These are phyloP conservation scores for Hirudinaria manillensis DNA, from an alignment of 2,888 invertebrate genomes.

Conservation along the genomic window DNA sequence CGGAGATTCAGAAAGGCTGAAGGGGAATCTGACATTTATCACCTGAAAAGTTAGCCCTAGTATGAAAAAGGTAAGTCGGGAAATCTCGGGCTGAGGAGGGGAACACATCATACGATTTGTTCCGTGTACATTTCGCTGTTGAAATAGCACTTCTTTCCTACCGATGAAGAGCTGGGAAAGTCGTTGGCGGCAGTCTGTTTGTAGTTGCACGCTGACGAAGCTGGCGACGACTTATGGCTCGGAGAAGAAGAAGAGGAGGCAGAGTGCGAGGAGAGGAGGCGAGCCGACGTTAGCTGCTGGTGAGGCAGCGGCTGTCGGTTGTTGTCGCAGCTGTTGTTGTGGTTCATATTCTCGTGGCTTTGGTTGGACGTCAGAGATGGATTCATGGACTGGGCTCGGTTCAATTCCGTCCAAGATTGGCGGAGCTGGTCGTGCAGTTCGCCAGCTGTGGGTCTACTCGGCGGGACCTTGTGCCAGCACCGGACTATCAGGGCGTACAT, in stretches of 20 bases:
- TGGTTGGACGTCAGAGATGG: slow-evolving; percentile 12
- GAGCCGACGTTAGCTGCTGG: background rate
- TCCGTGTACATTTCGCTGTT: slow-evolving; percentile 22
- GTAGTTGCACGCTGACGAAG: slow-evolving; percentile 21
- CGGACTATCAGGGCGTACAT: slow-evolving; percentile 94
- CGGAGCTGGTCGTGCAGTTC: slow-evolving; percentile 76
- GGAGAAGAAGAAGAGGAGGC: background rate
- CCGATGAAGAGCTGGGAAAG: background rate
- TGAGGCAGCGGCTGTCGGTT: background rate
- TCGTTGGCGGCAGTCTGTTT: background rate
- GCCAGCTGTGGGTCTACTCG: slow-evolving; percentile 81
- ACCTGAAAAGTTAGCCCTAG: too few relatives aligned
- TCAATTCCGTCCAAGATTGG: slow-evolving; percentile 60
- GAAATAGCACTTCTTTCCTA: background rate
- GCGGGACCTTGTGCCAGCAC: slow-evolving; percentile 92
- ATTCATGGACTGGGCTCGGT: slow-evolving; percentile 35
- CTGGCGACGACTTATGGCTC: slow-evolving; percentile 23
- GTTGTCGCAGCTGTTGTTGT: background rate
- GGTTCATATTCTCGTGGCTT: slow-evolving; percentile 20
- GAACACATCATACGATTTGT: slow-evolving; percentile 15
- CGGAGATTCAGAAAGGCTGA: too few relatives aligned
- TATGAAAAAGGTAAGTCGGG: too few relatives aligned
- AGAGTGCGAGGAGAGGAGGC: background rate
- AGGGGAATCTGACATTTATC: too few relatives aligned
- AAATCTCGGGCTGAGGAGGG: too few relatives aligned